These are phyloP conservation scores for Mesocricetus auratus DNA, from an alignment of 2,113 vertebrate species.

Conservation along the genomic window DNA sequence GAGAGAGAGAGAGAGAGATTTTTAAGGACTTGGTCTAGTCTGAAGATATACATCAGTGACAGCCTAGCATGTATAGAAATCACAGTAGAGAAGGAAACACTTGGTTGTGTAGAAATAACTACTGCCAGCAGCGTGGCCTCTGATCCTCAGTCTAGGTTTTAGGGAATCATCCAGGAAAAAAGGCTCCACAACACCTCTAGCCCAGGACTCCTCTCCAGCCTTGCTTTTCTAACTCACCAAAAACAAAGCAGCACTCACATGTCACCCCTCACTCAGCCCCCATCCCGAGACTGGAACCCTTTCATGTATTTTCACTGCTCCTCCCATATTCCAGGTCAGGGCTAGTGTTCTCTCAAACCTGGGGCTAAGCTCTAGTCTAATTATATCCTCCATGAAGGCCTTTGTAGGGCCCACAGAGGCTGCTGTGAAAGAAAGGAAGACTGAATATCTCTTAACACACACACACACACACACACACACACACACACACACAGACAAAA, in stretches of 20 bases:
- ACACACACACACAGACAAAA: too few relatives aligned
- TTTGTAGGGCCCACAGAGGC: neutral
- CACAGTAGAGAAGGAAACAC: neutral
- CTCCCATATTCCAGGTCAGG: neutral
- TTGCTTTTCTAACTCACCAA: neutral
- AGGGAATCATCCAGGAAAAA: neutral
- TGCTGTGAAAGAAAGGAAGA: neutral
- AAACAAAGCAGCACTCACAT: neutral
- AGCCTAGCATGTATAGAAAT: neutral
- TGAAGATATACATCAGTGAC: neutral
- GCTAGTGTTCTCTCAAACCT: neutral
- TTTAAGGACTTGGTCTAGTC: neutral
- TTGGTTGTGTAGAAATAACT: neutral
- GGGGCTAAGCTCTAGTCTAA: neutral
- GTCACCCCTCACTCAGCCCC: neutral
- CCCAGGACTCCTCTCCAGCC: neutral
- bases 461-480: too few relatives aligned
- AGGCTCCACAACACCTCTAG: neutral
- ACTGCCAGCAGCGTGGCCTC: neutral
- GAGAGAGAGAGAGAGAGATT: neutral
- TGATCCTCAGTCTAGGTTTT: neutral
- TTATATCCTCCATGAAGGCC: neutral
- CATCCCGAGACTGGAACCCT: neutral
- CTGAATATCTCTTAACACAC: neutral
- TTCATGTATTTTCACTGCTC: neutral